Evolutionary conservation across 2,797 vertebrate genomes (phyloP), one percentile per base, ranked within the genome.

Genomic region (Corythornis leucogaster): DNA sequence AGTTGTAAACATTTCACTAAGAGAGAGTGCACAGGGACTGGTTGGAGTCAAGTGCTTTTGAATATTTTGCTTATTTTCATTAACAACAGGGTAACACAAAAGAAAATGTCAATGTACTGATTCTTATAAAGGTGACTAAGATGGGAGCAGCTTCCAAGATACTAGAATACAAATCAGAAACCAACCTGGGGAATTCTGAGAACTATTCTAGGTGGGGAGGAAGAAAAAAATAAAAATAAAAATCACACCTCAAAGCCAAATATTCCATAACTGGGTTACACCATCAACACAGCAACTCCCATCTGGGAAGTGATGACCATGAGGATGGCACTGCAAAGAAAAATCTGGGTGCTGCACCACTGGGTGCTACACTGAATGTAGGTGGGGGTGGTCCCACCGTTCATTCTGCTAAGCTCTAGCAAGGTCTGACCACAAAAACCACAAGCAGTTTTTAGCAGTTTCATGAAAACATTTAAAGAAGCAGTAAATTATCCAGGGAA

Each of bases 241-340:
- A 25, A 70, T 19, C 15, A 57, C 6, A 40, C 3, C 16, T 59
- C 6, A 11, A 75, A 70, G 28, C 75, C 5, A 84, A 70, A n/a
- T 0, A 0, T 31, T 20, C 30, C 0, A 0, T 16, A 70, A 78
- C 11, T 11, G 45, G 83, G 15, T 35, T 70, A 69, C 28, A 30
- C 24, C 28, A 85, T 10, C 17, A 63, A 35, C 12, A n/a, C 5
- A 35, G n/a, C 16, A 84, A 75, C 74, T 14, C 7, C 13, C 20
- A 51, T 6, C 7, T 26, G 40, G 55, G 25, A 51, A 68, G 5
- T 14, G 8, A 42, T 42, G 26, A 71, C 21, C 19, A 55, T 30
- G 24, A 75, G 33, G 16, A 26, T 6, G 15, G 43, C 12, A 40
- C 3, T 40, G 25, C 17, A 81, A 66, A 84, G n/a, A 80, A 46